phyloP scores from a whole-genome alignment of 2,797 vertebrate genomes.

The Euthynnus affinis region DNA sequence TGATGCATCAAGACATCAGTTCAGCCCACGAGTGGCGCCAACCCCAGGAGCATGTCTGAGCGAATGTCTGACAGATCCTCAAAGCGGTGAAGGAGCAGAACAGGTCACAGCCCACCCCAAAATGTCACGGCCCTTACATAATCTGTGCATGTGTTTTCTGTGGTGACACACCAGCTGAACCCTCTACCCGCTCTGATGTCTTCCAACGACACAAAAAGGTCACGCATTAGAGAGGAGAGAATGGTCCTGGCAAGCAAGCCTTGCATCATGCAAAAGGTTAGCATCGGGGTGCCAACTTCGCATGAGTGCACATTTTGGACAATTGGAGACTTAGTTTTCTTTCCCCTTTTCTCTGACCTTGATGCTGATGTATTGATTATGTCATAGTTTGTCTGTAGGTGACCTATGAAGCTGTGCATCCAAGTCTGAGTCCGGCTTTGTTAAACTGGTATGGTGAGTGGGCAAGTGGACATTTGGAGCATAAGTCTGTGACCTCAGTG shows the following conservation, averaged over 20 bases:
- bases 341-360: constrained; percentile 12
- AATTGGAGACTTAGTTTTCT: constrained; percentile 15
- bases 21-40: constrained; percentile 56
- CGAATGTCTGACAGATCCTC: constrained; percentile 65
- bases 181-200: constrained; percentile 44
- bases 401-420: constrained; percentile 27
- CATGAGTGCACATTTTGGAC: constrained; percentile 34
- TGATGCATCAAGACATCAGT: constrained; percentile 60
- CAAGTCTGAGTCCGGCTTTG: constrained; percentile 40
- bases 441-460: constrained; percentile 10
- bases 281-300: constrained; percentile 1
- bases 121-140: constrained; percentile 77
- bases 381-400: constrained; percentile 19
- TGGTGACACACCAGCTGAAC: constrained; percentile 31
- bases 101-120: constrained; percentile 65
- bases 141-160: constrained; percentile 52
- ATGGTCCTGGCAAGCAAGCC: constrained; percentile 42
- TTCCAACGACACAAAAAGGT: constrained; percentile 71
- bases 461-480: constrained; percentile 12
- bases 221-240: constrained; percentile 68
- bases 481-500: constrained; percentile 8
- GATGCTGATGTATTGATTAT: constrained; percentile 30
- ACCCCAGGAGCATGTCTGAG: constrained; percentile 49
- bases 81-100: constrained; percentile 58
- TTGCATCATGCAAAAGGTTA: constrained; percentile 61